Percentiles rank a stretch among this genome's conserved stretches.
Evolutionary conservation across 1,140 invertebrate species (phyloP).

Genomic region (Nasonia giraulti): DNA sequence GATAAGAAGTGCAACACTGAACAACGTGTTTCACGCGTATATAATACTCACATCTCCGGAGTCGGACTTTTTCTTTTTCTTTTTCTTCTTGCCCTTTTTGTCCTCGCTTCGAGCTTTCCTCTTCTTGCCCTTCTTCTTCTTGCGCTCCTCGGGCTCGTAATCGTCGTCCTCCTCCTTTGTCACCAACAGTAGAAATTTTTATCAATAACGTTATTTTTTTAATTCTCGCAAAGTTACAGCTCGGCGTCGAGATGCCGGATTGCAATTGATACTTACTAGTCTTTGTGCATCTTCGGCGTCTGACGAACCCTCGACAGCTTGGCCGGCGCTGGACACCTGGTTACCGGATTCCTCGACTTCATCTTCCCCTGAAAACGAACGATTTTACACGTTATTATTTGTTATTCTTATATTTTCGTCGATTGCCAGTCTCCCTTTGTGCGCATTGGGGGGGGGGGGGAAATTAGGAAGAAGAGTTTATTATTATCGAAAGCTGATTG

Average conservation of each 20-base stretch:
- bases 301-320: conserved; percentile 79
- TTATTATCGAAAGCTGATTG: background rate
- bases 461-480: background rate
- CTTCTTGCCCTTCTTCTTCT: conserved; percentile 94
- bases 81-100: conserved; percentile 93
- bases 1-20: background rate
- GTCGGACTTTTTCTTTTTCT: conserved; percentile 94
- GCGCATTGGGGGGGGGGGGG: too few relatives aligned
- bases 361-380: conserved; percentile 79
- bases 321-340: conserved; percentile 70
- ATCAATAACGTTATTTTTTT: conserved; percentile 41
- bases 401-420: background rate
- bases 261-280: conserved; percentile 65
- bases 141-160: conserved; percentile 89
- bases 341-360: conserved; percentile 79
- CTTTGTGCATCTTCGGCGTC: conserved; percentile 82
- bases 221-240: background rate
- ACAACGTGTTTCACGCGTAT: background rate
- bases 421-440: too few relatives aligned
- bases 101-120: conserved; percentile 90
- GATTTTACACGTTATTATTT: conserved; percentile 14
- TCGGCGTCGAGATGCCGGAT: background rate
- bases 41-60: conserved; percentile 84
- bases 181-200: conserved; percentile 19
- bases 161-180: conserved; percentile 87